A percentile compares a stretch with the other conserved stretches of the same genome.
Conservation (phyloP, 2,888 invertebrate species). For the Leptinotarsa juncta region DNA sequence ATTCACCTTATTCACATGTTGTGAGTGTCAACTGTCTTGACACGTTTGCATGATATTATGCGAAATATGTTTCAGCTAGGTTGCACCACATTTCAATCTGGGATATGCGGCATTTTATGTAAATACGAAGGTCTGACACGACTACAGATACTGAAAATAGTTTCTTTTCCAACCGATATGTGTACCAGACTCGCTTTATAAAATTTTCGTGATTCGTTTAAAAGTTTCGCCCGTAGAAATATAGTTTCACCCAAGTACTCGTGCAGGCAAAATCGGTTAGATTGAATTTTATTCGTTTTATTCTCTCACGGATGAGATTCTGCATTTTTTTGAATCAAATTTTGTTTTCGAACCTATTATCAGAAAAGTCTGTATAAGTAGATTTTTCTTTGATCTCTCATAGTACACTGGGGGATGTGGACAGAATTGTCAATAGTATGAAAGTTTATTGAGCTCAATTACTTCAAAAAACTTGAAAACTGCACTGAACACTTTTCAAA, state of each 20-base stretch:
- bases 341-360: too few species aligned
- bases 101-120: slow-evolving; percentile 26
- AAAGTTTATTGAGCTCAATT: too few species aligned
- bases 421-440: too few species aligned
- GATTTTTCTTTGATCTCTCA: too few species aligned
- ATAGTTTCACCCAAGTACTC: background rate
- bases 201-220: background rate
- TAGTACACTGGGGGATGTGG: too few species aligned
- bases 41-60: slow-evolving; percentile 11
- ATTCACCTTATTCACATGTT: background rate
- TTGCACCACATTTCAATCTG: slow-evolving; percentile 22
- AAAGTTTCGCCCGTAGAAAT: background rate
- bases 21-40: background rate
- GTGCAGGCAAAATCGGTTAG: too few species aligned
- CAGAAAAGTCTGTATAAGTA: too few species aligned
- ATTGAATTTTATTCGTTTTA: background rate
- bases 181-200: slow-evolving; percentile 11
- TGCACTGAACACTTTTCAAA: too few species aligned
- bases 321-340: too few species aligned
- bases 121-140: slow-evolving; percentile 23
- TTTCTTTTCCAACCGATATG: slow-evolving; percentile 18
- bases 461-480: too few species aligned
- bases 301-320: background rate
- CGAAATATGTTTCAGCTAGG: slow-evolving; percentile 17
- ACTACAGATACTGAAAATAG: slow-evolving; percentile 27